These are phyloP conservation scores for Neocrepidodera transversa DNA, from an alignment of 2,888 invertebrate genomes.

Conservation along the genomic window DNA sequence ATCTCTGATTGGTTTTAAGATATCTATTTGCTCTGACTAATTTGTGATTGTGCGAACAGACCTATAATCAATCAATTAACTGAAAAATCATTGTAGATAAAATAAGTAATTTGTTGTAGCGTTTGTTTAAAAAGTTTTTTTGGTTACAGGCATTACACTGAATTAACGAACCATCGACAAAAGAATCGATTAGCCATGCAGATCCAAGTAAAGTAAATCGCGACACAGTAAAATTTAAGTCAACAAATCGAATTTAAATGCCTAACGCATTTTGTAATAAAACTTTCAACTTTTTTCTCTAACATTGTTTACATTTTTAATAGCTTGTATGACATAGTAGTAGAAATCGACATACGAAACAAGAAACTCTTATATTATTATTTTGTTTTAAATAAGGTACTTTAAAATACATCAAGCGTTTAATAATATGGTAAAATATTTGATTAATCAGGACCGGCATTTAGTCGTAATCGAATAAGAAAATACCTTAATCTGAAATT, in stretches of 20 bases:
- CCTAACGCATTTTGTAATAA: conserved; percentile 5
- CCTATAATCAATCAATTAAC: no score
- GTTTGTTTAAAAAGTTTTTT: no score
- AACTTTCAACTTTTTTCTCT: conserved; percentile 19
- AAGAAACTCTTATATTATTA: not conserved
- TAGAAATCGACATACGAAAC: conserved; percentile 11
- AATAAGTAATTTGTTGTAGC: no score
- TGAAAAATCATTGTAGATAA: no score
- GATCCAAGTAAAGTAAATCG: not conserved
- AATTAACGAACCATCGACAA: not conserved
- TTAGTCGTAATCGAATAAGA: not conserved
- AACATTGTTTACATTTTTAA: conserved; percentile 19
- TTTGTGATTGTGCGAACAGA: no score
- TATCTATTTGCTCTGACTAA: no score
- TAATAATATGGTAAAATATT: not conserved
- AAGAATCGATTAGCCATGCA: conserved; percentile 13
- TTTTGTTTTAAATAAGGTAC: not conserved
- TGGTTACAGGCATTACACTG: not conserved
- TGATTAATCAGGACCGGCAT: no score
- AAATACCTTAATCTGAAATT: no score
- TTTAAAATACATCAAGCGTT: not conserved
- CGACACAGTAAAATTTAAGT: conserved; percentile 6
- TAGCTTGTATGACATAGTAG: no score
- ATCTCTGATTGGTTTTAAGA: no score
- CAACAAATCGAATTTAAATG: conserved; percentile 14